Evolutionary conservation across 2,888 invertebrate species (phyloP).

Genomic region (Agriopis aurantiaria): DNA sequence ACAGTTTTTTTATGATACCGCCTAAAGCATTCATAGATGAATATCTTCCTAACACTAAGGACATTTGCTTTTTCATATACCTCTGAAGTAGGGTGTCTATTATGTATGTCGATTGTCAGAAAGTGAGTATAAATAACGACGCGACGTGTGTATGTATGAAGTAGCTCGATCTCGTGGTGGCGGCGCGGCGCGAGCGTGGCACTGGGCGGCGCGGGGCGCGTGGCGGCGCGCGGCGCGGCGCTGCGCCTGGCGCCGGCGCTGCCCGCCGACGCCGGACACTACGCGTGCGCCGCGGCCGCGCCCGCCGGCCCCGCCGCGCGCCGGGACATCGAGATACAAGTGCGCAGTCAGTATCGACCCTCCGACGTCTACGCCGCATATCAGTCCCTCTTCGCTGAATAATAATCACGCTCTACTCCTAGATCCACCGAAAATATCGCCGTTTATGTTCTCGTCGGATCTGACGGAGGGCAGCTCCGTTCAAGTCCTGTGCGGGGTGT

Average conservation of each 20-base stretch:
- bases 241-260: slow-evolving; percentile 71
- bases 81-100: too few species aligned
- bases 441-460: slow-evolving; percentile 93
- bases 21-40: too few species aligned
- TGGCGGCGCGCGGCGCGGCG: slow-evolving; percentile 69
- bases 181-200: slow-evolving; percentile 84
- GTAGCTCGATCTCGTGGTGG: slow-evolving; percentile 80
- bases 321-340: slow-evolving; percentile 89
- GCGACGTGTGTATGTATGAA: neutral
- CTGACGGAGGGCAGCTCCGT: slow-evolving; percentile 93
- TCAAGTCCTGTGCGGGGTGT: slow-evolving; percentile 93
- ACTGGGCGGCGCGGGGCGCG: slow-evolving; percentile 74
- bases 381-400: neutral
- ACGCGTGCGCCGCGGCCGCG: slow-evolving; percentile 91
- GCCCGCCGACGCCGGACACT: slow-evolving; percentile 90
- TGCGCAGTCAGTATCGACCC: slow-evolving; percentile 87
- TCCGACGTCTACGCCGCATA: neutral
- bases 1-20: too few species aligned
- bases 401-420: neutral
- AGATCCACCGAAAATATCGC: slow-evolving; percentile 94
- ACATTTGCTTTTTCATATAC: too few species aligned
- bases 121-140: neutral
- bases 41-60: too few species aligned
- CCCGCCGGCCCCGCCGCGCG: slow-evolving; percentile 90
- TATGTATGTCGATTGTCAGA: too few species aligned